These are phyloP conservation scores for Trachelus iudaicus DNA, from an alignment of 2,888 invertebrate genomes.

Conservation along the genomic window DNA sequence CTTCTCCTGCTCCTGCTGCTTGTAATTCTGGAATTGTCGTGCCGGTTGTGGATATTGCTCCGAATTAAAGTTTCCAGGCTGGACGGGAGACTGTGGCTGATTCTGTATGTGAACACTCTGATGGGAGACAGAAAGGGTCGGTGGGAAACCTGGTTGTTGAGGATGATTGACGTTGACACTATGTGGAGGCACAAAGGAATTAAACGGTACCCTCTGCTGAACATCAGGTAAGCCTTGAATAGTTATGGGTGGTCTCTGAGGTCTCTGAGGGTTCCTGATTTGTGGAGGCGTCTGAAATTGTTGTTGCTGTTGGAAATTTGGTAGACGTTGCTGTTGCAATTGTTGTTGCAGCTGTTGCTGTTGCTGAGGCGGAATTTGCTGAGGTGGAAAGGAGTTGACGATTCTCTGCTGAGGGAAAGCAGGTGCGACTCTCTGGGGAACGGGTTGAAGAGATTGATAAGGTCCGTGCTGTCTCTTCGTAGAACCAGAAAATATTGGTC, in stretches of 20 bases:
- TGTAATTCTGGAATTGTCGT: slow-evolving; percentile 43
- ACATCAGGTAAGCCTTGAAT: slow-evolving; percentile 59
- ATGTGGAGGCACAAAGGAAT: slow-evolving; percentile 61
- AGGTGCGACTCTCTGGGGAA: slow-evolving; percentile 53
- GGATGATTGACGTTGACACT: slow-evolving; percentile 57
- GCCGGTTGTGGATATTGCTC: slow-evolving; percentile 27
- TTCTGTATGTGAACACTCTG: slow-evolving; percentile 52
- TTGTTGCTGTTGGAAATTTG: slow-evolving; percentile 37
- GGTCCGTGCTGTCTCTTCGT: slow-evolving; percentile 62
- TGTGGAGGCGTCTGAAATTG: slow-evolving; percentile 35
- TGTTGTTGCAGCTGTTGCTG: slow-evolving; percentile 65
- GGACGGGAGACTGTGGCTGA: slow-evolving; percentile 29
- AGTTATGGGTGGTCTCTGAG: slow-evolving; percentile 53
- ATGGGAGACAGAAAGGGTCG: slow-evolving; percentile 49
- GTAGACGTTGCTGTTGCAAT: slow-evolving; percentile 39
- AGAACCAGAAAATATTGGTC: slow-evolving; percentile 34
- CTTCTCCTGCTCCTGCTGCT: slow-evolving; percentile 49
- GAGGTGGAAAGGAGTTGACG: slow-evolving; percentile 62
- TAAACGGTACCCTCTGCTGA: slow-evolving; percentile 56
- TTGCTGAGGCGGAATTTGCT: slow-evolving; percentile 44
- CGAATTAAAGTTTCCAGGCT: slow-evolving; percentile 23
- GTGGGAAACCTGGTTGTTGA: slow-evolving; percentile 51
- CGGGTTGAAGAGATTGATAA: slow-evolving; percentile 51
- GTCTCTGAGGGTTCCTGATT: slow-evolving; percentile 33
- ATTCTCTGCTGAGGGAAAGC: slow-evolving; percentile 61